These are phyloP conservation scores for Dromius quadrimaculatus DNA, from an alignment of 2,888 invertebrate species.

Conservation along the genomic window DNA sequence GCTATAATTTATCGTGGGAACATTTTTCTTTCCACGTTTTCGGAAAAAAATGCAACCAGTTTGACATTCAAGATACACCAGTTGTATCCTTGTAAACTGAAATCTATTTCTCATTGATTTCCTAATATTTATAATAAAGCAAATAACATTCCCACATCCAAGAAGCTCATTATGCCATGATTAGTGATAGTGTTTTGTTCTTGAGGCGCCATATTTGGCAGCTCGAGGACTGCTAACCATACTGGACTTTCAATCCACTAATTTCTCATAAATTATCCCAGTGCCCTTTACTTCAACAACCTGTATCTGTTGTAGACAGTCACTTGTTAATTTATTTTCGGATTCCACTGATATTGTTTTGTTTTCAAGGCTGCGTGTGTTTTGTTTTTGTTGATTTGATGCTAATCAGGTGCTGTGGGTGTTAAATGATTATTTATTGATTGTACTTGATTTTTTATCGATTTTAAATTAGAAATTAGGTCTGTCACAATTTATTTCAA, in stretches of 20 bases:
- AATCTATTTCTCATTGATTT: no score
- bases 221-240: conserved; percentile 2
- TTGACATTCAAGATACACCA: no score
- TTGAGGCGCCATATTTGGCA: background rate
- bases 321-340: background rate
- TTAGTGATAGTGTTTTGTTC: conserved; percentile 6
- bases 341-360: conserved; percentile 1
- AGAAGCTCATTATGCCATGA: background rate
- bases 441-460: background rate
- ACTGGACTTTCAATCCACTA: conserved; percentile 12
- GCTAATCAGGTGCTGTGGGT: background rate
- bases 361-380: background rate
- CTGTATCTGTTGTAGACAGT: background rate
- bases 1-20: no score
- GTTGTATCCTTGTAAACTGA: no score
- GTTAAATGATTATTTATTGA: background rate
- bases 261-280: background rate
- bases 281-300: background rate
- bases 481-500: no score
- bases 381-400: background rate
- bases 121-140: no score
- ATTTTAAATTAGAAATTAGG: no score
- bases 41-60: no score
- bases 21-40: no score
- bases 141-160: no score